phyloP scores from a whole-genome alignment of 2,113 vertebrate species.

The Symphodus melops region DNA sequence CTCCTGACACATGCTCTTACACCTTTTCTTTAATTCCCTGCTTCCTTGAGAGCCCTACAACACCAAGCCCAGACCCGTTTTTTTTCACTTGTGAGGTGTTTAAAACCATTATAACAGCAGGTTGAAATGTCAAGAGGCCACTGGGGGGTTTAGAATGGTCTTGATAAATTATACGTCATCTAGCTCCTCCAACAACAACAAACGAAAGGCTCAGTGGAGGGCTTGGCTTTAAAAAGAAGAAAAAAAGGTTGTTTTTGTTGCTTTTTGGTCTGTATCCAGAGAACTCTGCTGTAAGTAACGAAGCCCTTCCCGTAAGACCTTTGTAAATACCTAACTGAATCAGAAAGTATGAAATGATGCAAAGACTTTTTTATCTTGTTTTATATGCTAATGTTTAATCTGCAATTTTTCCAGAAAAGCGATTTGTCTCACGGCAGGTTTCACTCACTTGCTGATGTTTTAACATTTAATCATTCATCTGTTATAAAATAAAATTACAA shows the following conservation, averaged over 20 bases:
- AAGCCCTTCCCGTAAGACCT: constrained; percentile 39
- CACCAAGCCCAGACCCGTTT: constrained; percentile 22
- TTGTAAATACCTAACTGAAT: constrained; percentile 28
- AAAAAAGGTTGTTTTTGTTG: constrained; percentile 65
- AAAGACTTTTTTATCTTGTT: too few relatives aligned
- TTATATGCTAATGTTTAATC: too few relatives aligned
- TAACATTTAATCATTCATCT: too few relatives aligned
- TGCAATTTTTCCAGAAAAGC: too few relatives aligned
- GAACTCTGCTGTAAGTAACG: constrained; percentile 50
- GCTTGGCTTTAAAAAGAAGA: constrained; percentile 34
- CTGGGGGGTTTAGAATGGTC: constrained; percentile 30
- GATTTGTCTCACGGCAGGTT: too few relatives aligned
- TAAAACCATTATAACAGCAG: constrained; percentile 38
- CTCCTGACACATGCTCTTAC: constrained; percentile 4
- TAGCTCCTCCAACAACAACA: constrained; percentile 62
- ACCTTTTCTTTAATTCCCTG: constrained; percentile 15
- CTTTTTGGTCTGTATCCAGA: constrained; percentile 56
- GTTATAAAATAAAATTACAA: too few relatives aligned
- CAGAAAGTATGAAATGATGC: neutral
- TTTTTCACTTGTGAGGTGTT: constrained; percentile 40
- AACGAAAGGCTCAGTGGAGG: constrained; percentile 48
- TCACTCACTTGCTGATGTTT: too few relatives aligned
- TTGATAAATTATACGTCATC: constrained; percentile 51
- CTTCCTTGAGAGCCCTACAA: constrained; percentile 36
- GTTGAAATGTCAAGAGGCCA: constrained; percentile 48